Base-by-base conservation (phyloP, 2,113 vertebrate species). In the Rhinolophus sinicus region DNA sequence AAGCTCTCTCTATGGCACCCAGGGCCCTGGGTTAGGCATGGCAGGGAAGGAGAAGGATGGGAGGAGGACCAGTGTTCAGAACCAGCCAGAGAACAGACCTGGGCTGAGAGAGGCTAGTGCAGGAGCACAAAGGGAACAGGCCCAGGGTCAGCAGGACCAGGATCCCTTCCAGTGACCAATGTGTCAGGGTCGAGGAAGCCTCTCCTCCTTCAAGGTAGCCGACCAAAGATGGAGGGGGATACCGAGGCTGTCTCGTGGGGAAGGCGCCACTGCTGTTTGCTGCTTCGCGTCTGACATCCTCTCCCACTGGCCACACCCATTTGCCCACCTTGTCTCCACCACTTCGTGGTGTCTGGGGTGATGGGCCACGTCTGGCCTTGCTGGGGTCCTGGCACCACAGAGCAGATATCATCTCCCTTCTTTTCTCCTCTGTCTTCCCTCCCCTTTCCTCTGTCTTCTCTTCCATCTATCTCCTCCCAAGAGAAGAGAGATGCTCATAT, bases 31-130 rank as follows among this genome's bases (percentile, higher is more conserved):
- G 10, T 6, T 52, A 77, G 4, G 44, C 89, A 28, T 54, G 5
- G 16, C 12, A 75, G 10, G 0, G 22, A 44, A 7, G 40, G 5
- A 6, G 18, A 2, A 16, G 40, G 0, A 9, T 0, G 1, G 6
- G 7, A 40, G 65, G 40, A 18, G 9, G 35, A 75, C 26, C n/a
- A 73, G 10, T 35, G n/a, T 30, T 80, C 33, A 92, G 72, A 58
- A 38, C 11, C 30, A 92, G 50, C 21, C 58, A 80, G 40, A 84
- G n/a, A 65, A 47, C 30, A 91, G 19, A 5, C 2, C 47, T 56
- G 11, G 12, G 12, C 21, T 70, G 18, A 72, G 50, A 88, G 30
- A 78, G 12, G 13, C 18, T 58, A n/a, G 1, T 24, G 21, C 56
- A 90, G 12, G 35, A 18, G 21, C 28, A 11, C 14, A 15, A 50